Base-by-base conservation (phyloP, 2,797 vertebrate species). In the Micropoecilia bifurca region DNA sequence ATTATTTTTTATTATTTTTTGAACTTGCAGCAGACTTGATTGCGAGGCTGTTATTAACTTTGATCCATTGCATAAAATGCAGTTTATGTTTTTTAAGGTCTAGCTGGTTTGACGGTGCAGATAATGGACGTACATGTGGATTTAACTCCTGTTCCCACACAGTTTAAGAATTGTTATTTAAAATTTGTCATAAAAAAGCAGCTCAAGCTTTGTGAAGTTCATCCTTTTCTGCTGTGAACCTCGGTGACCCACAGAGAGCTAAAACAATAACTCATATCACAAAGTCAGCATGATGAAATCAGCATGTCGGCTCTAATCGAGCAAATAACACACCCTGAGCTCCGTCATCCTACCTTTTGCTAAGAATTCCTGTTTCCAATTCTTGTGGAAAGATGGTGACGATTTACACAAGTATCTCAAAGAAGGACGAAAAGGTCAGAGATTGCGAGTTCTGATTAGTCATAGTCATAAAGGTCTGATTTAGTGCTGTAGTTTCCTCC, bases 401-500 rank as follows among this genome's bases (percentile, higher is more conserved):
- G 8, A 61, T 36, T 53, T 53, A 33, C 3, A 1, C 13, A 77
- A 82, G 73, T 82, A 85, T 85, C 87, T 39, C 69, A 39, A 75
- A 81, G 59, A 80, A 68, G 68, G 39, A 83, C 45, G 12, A 20
- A 87, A 87, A 86, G 83, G 89, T 88, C 73, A 78, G 69, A 78
- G 85, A 86, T 83, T 33, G 0, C 81, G 76, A 1, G 25, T 47
- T 53, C 3, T 77, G 71, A 82, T 87, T 87, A 80, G 83, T 80
- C 83, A 39, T 82, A 75, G 88, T 89, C 45, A 0, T 86, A 84
- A 77, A 77, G 73, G 76, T 84, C 84, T 88, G 85, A 88, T 89
- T 90, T 87, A 83, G 46, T 53, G 61, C 75, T 63, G 75, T 14
- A 33, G 85, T 82, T 74, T 2, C 14, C 57, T 83, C 73, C 53